Evolutionary conservation across 2,888 invertebrate genomes (phyloP), one percentile per base, ranked within the genome.

Genomic region (Eupeodes luniger): DNA sequence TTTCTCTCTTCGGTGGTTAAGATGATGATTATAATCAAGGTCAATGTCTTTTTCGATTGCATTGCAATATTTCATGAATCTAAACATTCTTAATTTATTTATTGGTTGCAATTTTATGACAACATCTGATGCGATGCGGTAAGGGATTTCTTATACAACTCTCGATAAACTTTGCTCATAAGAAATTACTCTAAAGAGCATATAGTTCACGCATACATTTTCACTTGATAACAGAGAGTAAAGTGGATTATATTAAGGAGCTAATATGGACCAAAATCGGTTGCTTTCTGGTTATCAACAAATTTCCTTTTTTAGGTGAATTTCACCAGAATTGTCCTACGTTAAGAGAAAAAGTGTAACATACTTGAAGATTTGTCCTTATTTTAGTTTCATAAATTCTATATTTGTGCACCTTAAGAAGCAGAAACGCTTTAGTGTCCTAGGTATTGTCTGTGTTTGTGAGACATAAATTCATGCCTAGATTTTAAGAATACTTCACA

Each of bases 21-120:
- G 6, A 40, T 40, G 6, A 7, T 6, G 59, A 51, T 61, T 40
- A 72, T 74, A 67, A 77, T 81, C 85, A 85, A 85, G 85, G 85
- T 85, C 85, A 85, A 85, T 78, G 81, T 85, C 85, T 85, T 75
- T 74, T 67, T 72, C 62, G 16, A 11, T 55, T 85, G 80, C 72
- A 72, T 27, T 27, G 27, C 4, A 19, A 55, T 77, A 72, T 62
- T 53, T 12, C 59, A 77, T 85, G 85, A 62, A 57, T 85, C 85
- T 81, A 85, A 85, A 85, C 85, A 85, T 85, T 67, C 62, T 47
- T 9, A 40, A 55, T 70, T 16, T 53, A 40, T 51, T 67, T 51
- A n/a, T 34, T 34, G 44, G 12, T 12, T 19, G 12, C 12, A 27
- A 44, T 64, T 47, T 1, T 27, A 27, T 12, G 27, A 44, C 1